Evolutionary conservation across 2,888 invertebrate species (phyloP).

Genomic region (Lasioglossum figueresi): DNA sequence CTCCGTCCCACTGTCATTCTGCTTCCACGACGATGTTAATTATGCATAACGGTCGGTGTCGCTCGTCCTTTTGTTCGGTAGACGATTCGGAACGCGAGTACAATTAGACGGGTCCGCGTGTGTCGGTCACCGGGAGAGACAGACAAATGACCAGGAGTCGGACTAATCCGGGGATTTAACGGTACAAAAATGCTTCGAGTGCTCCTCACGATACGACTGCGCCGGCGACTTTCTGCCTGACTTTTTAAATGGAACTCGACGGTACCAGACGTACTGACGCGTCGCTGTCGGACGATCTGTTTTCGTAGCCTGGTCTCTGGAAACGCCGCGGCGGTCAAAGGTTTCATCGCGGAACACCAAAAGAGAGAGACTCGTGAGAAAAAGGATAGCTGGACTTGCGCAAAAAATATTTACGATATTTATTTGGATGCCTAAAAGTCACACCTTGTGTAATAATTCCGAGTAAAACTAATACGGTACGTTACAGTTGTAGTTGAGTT

Average conservation of each 20-base stretch:
- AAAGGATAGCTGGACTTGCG: background rate
- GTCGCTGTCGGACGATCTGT: background rate
- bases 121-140: background rate
- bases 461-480: no score
- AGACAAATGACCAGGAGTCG: background rate
- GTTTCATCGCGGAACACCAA: background rate
- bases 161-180: background rate
- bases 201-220: background rate
- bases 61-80: background rate
- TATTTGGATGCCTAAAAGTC: no score
- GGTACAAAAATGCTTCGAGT: background rate
- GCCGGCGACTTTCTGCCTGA: background rate
- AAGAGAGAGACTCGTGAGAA: no score
- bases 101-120: background rate
- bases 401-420: background rate
- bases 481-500: background rate
- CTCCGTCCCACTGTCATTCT: background rate
- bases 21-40: background rate
- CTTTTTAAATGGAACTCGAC: background rate
- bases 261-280: background rate
- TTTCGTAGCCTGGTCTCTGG: background rate
- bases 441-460: no score
- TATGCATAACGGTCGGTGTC: conserved; percentile 1
- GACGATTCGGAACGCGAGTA: background rate
- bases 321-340: background rate